Percentiles rank a stretch among this genome's conserved stretches.
Conservation (phyloP, 2,797 vertebrate species). For the Protonibea diacanthus region DNA sequence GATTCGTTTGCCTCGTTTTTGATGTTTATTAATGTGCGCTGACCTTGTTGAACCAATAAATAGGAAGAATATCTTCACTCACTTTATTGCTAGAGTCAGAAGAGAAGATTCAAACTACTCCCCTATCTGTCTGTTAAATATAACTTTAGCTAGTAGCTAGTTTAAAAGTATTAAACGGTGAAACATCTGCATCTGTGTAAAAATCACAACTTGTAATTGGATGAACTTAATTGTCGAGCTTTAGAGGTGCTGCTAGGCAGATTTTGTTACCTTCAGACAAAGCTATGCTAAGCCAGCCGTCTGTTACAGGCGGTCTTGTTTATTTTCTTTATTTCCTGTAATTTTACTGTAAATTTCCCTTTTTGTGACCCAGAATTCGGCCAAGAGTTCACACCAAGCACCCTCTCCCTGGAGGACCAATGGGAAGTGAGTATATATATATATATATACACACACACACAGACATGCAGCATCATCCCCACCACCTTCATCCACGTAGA, state of each 20-base stretch:
- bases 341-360: conserved; percentile 37
- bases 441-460: conserved; percentile 14
- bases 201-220: too few relatives aligned
- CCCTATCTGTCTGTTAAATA: neutral
- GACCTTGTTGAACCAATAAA: neutral
- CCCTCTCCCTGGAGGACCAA: conserved; percentile 97
- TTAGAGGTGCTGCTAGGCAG: neutral
- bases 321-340: neutral
- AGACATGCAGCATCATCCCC: conserved; percentile 1
- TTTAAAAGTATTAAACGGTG: neutral
- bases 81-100: neutral
- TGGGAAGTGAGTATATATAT: conserved; percentile 92
- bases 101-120: neutral
- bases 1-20: neutral
- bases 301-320: neutral
- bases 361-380: conserved; percentile 91
- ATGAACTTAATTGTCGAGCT: neutral
- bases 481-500: conserved; percentile 40
- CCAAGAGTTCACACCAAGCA: conserved; percentile 93
- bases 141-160: neutral
- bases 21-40: neutral
- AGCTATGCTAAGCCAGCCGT: neutral
- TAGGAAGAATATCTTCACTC: neutral
- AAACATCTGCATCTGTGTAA: neutral
- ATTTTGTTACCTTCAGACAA: neutral